Conservation (phyloP, 2,888 invertebrate genomes). For the Lithodes maja region DNA sequence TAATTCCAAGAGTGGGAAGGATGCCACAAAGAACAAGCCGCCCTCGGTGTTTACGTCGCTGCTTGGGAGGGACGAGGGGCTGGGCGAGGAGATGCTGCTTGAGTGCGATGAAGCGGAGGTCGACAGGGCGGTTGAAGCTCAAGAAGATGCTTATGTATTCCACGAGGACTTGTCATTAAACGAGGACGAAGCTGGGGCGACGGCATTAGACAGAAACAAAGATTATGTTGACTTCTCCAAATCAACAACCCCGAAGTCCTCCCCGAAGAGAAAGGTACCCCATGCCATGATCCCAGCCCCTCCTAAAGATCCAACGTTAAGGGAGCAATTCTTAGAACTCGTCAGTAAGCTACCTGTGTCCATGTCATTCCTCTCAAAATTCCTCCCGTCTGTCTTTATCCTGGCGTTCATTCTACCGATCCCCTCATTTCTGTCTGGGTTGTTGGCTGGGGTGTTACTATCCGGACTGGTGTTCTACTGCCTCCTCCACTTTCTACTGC, state of each 20-base stretch:
- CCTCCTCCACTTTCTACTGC: constrained; percentile 45
- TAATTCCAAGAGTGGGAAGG: constrained; percentile 35
- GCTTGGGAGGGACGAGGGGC: constrained; percentile 61
- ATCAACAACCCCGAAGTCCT: constrained; percentile 13
- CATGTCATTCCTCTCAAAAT: constrained; percentile 24
- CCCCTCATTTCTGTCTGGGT: constrained; percentile 76
- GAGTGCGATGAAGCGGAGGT: constrained; percentile 52
- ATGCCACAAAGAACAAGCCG: constrained; percentile 37
- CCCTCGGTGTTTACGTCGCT: constrained; percentile 54
- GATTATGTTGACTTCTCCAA: neutral
- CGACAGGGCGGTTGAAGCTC: constrained; percentile 46
- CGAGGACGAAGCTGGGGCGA: neutral
- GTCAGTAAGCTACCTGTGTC: constrained; percentile 32
- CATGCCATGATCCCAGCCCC: neutral
- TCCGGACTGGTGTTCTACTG: constrained; percentile 75
- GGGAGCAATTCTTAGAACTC: constrained; percentile 19
- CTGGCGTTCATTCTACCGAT: constrained; percentile 73
- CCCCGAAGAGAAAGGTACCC: constrained; percentile 18
- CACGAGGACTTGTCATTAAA: constrained; percentile 36
- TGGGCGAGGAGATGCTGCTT: constrained; percentile 53
- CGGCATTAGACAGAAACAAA: neutral
- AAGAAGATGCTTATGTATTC: constrained; percentile 46
- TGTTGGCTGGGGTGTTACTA: constrained; percentile 77
- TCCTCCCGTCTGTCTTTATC: constrained; percentile 41
- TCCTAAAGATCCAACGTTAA: constrained; percentile 11